phyloP scores from a whole-genome alignment of 2,888 invertebrate species.

The Drosophila kanekoi region DNA sequence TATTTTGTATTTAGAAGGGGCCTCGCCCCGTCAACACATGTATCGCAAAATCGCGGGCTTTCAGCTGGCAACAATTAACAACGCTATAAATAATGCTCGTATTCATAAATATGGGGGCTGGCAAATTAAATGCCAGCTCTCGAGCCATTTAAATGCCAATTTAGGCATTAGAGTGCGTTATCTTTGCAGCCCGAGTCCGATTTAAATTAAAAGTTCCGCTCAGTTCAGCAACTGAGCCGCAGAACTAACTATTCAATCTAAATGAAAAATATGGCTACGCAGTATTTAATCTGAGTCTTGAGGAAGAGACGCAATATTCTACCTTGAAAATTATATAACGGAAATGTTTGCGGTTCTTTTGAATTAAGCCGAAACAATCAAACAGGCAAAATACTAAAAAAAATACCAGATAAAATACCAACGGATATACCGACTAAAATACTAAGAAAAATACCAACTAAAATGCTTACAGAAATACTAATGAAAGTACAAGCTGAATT shows the following conservation, averaged over 20 bases:
- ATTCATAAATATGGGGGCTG: constrained; percentile 33
- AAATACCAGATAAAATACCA: too few species aligned
- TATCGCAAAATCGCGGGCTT: constrained; percentile 7
- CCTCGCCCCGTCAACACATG: constrained; percentile 22
- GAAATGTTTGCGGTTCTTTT: too few species aligned
- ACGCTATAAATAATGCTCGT: constrained; percentile 47
- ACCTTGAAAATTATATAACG: not conserved
- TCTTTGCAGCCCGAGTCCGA: constrained; percentile 26
- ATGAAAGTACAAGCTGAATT: too few species aligned
- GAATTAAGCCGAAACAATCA: too few species aligned
- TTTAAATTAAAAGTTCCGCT: constrained; percentile 74
- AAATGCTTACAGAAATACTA: too few species aligned
- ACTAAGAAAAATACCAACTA: too few species aligned
- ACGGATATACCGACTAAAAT: too few species aligned
- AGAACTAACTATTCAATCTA: constrained; percentile 20
- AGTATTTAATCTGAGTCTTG: not conserved
- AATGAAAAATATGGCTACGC: constrained; percentile 29
- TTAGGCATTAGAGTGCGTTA: constrained; percentile 53
- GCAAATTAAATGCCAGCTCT: constrained; percentile 45
- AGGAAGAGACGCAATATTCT: not conserved
- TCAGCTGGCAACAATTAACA: constrained; percentile 48
- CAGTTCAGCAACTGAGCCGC: constrained; percentile 18
- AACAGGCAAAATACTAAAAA: too few species aligned
- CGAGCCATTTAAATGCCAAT: constrained; percentile 58
- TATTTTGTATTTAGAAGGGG: too few species aligned